Base-by-base conservation (phyloP, 1,140 invertebrate genomes). In the Drosophila eugracilis region DNA sequence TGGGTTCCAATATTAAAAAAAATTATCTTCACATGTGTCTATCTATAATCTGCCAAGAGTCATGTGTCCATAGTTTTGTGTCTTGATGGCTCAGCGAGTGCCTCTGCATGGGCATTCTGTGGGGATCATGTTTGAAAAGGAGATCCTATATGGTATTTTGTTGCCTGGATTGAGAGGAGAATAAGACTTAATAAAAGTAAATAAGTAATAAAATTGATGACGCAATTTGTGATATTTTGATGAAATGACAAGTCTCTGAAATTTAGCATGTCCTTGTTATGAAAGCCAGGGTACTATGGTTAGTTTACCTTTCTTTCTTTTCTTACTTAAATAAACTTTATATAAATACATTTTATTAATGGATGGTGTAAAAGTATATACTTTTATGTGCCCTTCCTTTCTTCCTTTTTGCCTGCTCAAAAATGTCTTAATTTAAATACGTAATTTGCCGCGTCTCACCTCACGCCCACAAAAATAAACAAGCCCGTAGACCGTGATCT, bases 1-100 rank as follows among this genome's bases (percentile, higher is more conserved):
- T 59, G 30, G 60, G 22, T 5, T 44, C 39, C 28, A 17, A 36
- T 42, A 69, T 69, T 52, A 14, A 44, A 21, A 34, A 14, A 44
- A 21, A 34, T 36, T 42, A 30, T 66, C 24, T 54, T 37, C 30
- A 55, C 37, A 37, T 69, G 34, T 75, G 75, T 60, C 60, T 79
- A 78, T 74, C 69, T 79, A 59, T 75, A 72, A 74, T 65, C 57
- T 78, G 53, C 49, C 50, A 26, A 45, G 32, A 44, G 22, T 32
- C 62, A 53, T 70, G 28, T 66, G 49, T 48, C 50, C 28, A 73
- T 78, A 78, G 76, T 58, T 55, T 37, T 37, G n/a, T 39, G 32
- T 5, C 39, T 30, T 6, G 60, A 76, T 62, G 75, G 69, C 60
- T 76, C 71, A 71, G 59, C 78, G 67, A 53, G 69, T 73, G 54